phyloP scores from a whole-genome alignment of 2,113 vertebrate genomes.

The Columba livia region DNA sequence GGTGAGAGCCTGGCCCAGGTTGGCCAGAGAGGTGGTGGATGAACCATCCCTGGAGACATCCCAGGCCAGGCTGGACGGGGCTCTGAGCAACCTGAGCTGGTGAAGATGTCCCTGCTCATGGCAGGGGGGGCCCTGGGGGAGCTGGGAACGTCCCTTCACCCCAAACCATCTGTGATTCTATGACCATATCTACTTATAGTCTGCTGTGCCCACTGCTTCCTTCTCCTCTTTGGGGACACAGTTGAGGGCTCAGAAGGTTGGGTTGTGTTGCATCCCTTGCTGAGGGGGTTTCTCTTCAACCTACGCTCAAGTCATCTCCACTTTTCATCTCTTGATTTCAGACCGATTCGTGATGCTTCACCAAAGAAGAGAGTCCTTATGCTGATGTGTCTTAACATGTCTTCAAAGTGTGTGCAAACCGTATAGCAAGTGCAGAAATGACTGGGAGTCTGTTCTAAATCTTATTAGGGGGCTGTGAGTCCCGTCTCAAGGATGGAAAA shows the following conservation, averaged over 20 bases:
- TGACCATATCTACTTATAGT: not conserved
- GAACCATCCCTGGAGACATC: too few relatives aligned
- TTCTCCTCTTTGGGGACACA: not conserved
- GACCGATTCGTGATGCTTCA: not conserved
- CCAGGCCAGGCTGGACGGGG: too few relatives aligned
- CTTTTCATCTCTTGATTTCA: not conserved
- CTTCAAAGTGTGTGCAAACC: not conserved
- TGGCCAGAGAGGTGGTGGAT: too few relatives aligned
- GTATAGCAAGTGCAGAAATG: not conserved
- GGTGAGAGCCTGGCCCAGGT: too few relatives aligned
- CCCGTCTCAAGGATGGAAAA: not conserved
- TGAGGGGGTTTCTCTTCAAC: not conserved
- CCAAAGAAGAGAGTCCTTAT: not conserved
- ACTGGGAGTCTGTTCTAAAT: not conserved
- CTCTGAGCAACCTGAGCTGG: too few relatives aligned
- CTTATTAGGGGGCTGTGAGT: not conserved
- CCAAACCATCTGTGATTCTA: too few relatives aligned
- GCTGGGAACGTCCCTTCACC: accelerated
- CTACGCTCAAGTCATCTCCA: accelerated
- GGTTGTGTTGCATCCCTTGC: not conserved
- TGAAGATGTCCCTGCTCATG: too few relatives aligned
- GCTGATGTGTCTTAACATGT: not conserved
- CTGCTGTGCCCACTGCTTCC: not conserved
- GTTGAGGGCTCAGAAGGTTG: not conserved
- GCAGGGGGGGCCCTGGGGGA: too few relatives aligned